Evolutionary conservation across 2,888 invertebrate genomes (phyloP), one percentile per base, ranked within the genome.

Genomic region (Pharmacophagus antenor): DNA sequence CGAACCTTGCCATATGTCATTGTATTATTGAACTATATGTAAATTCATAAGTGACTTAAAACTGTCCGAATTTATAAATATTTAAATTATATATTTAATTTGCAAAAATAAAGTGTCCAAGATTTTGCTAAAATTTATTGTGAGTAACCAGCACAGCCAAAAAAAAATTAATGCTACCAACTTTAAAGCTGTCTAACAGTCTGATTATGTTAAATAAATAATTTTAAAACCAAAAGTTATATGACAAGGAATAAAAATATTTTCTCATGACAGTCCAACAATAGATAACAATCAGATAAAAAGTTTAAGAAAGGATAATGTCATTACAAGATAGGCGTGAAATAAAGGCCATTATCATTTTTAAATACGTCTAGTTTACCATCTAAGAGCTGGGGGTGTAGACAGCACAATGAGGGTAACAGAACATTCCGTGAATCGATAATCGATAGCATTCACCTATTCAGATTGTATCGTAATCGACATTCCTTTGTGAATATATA

Each of bases 351-450:
- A 84, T 86, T 87, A 84, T 86, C 74, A 74, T 73, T 74, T 76
- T 70, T 72, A 47, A 55, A 55, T 31, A 74, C 79, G 82, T 79
- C 83, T 82, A 79, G 77, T 77, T 80, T 77, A 78, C 70, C 73
- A 69, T 71, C 68, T 61, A 65, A 67, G 68, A 66, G 80, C 79
- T 77, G 79, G 80, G 82, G 82, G 77, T 80, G 80, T 61, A 69
- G 88, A 88, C 88, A 88, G 85, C 72, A 88, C 88, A 89, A 89
- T 89, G 83, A 82, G 81, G 79, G 82, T 79, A 80, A 82, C 81
- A 79, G 72, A 73, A 74, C 74, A 70, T 67, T 73, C 70, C 69
- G 70, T 70, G 63, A 70, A 79, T 78, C 75, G 74, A 76, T 76
- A 75, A 79, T 82, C 85, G 80, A 82, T 82, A 75, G 70, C 75